Evolutionary conservation across 1,140 invertebrate species (phyloP).

Genomic region (Drosophila varians): DNA sequence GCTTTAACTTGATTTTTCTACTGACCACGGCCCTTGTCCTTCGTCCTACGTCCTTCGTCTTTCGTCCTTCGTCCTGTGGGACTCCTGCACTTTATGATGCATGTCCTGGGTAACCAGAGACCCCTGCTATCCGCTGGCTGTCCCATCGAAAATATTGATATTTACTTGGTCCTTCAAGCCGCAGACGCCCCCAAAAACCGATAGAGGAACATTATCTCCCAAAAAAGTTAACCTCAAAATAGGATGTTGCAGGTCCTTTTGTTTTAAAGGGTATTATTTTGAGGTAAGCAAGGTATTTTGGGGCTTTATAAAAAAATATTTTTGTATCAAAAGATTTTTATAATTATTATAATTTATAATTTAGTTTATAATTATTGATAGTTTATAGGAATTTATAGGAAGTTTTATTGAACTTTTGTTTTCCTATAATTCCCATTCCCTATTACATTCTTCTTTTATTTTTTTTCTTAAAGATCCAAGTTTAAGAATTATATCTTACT

Average conservation of each 20-base stretch:
- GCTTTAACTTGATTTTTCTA: conserved; percentile 82
- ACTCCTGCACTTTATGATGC: conserved; percentile 75
- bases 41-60: no score
- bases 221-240: conserved; percentile 20
- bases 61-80: conserved; percentile 1
- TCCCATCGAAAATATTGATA: conserved; percentile 62
- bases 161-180: conserved; percentile 69
- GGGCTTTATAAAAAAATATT: no score
- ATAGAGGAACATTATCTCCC: background rate
- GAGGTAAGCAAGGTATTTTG: background rate
- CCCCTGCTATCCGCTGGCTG: background rate
- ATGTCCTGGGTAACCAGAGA: conserved; percentile 39
- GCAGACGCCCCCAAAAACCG: conserved; percentile 53
- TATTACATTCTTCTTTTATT: no score
- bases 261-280: background rate
- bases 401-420: no score
- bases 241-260: conserved; percentile 23
- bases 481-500: no score
- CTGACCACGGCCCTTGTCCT: conserved; percentile 20
- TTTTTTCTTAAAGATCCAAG: no score
- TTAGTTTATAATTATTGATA: no score
- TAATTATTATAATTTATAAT: no score
- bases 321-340: no score
- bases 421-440: no score
- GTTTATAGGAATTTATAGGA: no score